Percentiles rank a stretch among this genome's conserved stretches.
Evolutionary conservation across 1,140 invertebrate species (phyloP).

Genomic region (Dendroctonus valens): DNA sequence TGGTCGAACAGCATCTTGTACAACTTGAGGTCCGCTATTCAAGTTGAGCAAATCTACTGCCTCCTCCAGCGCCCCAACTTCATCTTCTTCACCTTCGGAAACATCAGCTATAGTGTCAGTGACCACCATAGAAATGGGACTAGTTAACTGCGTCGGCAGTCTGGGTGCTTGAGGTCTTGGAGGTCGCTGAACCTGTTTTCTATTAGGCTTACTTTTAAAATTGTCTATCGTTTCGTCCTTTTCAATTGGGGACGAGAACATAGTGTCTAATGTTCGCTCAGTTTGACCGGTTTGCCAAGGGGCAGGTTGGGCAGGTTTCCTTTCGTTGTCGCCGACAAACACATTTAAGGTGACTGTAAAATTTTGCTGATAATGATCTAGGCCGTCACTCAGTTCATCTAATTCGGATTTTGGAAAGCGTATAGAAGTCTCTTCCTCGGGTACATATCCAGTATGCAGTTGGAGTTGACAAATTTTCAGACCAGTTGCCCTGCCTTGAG

Average conservation of each 20-base stretch:
- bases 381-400: conserved; percentile 73
- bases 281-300: conserved; percentile 72
- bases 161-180: conserved; percentile 24
- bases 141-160: too few relatives aligned
- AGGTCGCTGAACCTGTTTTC: conserved; percentile 29
- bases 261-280: conserved; percentile 58
- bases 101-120: conserved; percentile 37
- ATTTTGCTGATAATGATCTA: conserved; percentile 78
- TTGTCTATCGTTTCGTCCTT: conserved; percentile 80
- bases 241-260: conserved; percentile 81
- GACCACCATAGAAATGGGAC: not conserved
- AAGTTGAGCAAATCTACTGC: conserved; percentile 55
- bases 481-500: conserved; percentile 72
- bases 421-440: conserved; percentile 68
- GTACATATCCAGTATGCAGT: conserved; percentile 82
- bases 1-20: conserved; percentile 32
- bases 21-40: conserved; percentile 42
- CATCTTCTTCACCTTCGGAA: conserved; percentile 38
- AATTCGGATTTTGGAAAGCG: conserved; percentile 76
- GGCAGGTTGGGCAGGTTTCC: conserved; percentile 62
- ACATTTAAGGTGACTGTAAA: conserved; percentile 73
- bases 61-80: conserved; percentile 40
- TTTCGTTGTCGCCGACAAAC: conserved; percentile 66
- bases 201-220: conserved; percentile 57
- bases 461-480: conserved; percentile 87